Conservation (phyloP, 2,113 vertebrate species). For the Lepus europaeus region DNA sequence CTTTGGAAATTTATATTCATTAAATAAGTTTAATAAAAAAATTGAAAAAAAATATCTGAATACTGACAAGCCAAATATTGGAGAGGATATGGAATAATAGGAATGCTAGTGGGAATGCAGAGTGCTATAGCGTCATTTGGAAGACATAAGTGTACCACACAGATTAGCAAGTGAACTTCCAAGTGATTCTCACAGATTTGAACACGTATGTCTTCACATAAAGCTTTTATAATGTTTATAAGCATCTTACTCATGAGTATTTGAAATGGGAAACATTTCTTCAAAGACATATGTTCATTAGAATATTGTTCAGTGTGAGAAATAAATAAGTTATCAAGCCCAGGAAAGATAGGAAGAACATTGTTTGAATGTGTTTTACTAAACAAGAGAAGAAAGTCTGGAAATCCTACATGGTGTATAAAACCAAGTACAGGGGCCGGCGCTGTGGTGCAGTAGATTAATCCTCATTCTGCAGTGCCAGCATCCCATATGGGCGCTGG, state of each 20-base stretch:
- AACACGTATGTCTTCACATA: neutral
- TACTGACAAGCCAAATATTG: neutral
- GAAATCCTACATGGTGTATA: rapidly evolving
- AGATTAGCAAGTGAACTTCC: neutral
- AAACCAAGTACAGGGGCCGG: no score
- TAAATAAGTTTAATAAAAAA: no score
- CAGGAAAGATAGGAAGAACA: neutral
- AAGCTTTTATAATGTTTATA: neutral
- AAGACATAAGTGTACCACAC: neutral
- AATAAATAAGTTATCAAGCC: neutral
- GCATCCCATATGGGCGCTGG: no score
- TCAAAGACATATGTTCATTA: no score
- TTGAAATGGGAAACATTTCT: neutral
- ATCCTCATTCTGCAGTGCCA: no score
- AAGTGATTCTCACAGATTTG: neutral
- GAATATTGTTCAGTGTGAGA: neutral
- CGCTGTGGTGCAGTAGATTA: no score
- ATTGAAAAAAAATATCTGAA: no score
- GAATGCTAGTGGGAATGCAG: neutral
- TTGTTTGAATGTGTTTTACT: neutral
- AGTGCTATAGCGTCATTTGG: neutral
- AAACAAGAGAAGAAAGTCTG: neutral
- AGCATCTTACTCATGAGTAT: neutral
- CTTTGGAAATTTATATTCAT: no score
- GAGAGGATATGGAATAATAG: no score